Conservation (phyloP, 2,113 vertebrate species). For the Pholis gunnellus region DNA sequence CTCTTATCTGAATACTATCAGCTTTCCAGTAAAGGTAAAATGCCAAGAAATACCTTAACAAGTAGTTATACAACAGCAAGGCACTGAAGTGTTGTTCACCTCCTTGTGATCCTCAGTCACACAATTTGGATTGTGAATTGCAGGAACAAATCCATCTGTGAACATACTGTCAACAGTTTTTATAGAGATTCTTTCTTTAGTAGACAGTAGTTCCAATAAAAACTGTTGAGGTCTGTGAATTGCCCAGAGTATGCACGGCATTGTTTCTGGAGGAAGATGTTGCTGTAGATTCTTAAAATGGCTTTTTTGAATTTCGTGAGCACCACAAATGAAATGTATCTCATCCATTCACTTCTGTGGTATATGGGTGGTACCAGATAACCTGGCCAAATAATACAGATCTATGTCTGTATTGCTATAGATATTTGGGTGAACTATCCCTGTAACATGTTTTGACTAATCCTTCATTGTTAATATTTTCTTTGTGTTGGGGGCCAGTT, state of each 20-base stretch:
- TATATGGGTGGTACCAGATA: conserved; percentile 26
- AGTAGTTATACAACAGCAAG: background rate
- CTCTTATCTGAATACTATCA: background rate
- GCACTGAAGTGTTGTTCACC: background rate
- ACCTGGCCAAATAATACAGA: conserved; percentile 5
- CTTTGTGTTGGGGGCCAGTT: background rate
- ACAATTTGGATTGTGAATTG: conserved; percentile 2
- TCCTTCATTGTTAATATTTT: conserved; percentile 11
- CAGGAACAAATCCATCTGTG: conserved; percentile 21
- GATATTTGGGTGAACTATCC: background rate
- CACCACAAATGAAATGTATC: conserved; percentile 8
- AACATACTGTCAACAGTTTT: conserved; percentile 24
- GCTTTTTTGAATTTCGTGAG: background rate
- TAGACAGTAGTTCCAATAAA: conserved; percentile 4
- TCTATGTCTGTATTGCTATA: conserved; percentile 15
- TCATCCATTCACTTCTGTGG: conserved; percentile 4
- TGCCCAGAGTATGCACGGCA: no score
- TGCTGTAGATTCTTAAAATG: background rate
- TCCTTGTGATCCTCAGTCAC: conserved; percentile 7
- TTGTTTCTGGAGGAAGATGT: no score
- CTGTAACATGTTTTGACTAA: conserved; percentile 7
- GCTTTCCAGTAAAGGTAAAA: background rate
- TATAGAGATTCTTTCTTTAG: background rate
- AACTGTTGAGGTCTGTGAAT: conserved; percentile 9
- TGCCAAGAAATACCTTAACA: background rate